Conservation (phyloP, 2,797 vertebrate species). For the Leucoraja ocellata region DNA sequence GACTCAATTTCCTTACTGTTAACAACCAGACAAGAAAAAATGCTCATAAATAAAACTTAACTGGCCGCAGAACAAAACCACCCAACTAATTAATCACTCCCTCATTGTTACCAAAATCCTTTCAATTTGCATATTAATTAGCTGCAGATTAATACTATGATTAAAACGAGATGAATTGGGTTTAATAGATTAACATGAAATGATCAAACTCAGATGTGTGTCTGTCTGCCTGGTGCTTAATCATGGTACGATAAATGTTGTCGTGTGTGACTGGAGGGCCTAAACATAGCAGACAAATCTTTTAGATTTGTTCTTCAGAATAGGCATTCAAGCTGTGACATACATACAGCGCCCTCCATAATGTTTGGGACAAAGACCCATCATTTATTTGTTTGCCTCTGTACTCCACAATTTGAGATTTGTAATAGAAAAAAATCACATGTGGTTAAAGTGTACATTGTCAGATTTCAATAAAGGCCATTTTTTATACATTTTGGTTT, state of each 20-base stretch:
- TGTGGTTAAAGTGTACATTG: no score
- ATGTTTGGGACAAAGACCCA: no score
- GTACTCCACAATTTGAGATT: no score
- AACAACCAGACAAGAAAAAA: constrained; percentile 18
- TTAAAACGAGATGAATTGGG: constrained; percentile 35
- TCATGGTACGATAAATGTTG: neutral
- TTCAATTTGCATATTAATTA: constrained; percentile 39
- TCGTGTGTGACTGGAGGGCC: constrained; percentile 26
- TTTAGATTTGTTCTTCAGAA: constrained; percentile 3
- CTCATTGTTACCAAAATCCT: constrained; percentile 35
- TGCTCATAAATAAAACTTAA: neutral
- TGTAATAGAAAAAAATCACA: no score
- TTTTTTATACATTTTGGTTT: no score
- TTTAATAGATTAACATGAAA: constrained; percentile 38
- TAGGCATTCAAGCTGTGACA: constrained; percentile 26
- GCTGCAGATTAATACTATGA: constrained; percentile 36
- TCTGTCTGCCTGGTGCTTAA: neutral
- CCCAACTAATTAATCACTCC: constrained; percentile 36
- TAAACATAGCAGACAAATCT: no score
- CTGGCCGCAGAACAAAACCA: constrained; percentile 19
- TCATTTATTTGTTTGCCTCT: no score
- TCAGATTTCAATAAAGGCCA: no score
- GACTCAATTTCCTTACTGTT: neutral
- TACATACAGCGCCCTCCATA: no score
- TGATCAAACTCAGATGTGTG: constrained; percentile 26